Conservation (phyloP, 2,113 vertebrate species). For the Arvicanthis niloticus region DNA sequence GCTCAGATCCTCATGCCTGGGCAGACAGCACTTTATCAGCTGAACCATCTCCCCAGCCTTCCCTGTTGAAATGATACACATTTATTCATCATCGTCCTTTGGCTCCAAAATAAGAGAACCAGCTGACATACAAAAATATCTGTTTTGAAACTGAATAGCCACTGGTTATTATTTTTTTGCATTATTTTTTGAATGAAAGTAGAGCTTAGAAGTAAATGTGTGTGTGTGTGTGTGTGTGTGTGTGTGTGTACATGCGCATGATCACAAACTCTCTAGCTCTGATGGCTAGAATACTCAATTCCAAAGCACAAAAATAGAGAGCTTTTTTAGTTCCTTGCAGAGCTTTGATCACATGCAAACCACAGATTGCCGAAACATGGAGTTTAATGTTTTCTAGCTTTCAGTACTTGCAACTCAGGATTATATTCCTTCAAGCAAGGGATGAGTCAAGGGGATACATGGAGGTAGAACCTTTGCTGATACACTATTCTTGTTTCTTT, state of each 20-base stretch:
- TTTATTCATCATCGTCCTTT: constrained; percentile 35
- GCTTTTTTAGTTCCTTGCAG: constrained; percentile 19
- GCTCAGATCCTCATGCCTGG: background rate
- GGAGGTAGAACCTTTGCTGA: constrained; percentile 56
- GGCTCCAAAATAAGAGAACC: constrained; percentile 27
- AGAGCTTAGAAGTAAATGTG: constrained; percentile 2
- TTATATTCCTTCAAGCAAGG: constrained; percentile 67
- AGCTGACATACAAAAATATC: background rate
- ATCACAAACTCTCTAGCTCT: constrained; percentile 32
- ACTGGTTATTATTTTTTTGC: constrained; percentile 53
- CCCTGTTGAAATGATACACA: background rate
- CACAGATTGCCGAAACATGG: constrained; percentile 59
- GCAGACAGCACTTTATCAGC: background rate
- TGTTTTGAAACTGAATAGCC: constrained; percentile 59
- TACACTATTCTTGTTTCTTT: constrained; percentile 64
- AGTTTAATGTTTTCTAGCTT: constrained; percentile 48
- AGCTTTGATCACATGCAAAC: background rate
- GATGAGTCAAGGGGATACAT: constrained; percentile 2
- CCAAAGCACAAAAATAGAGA: constrained; percentile 67
- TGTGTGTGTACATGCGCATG: background rate
- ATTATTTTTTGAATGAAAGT: constrained; percentile 68
- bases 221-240: background rate
- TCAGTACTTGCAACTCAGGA: constrained; percentile 58
- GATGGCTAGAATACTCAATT: constrained; percentile 63
- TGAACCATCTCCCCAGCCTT: background rate